phyloP scores from a whole-genome alignment of 2,113 vertebrate genomes.

The Tragulus kanchil region DNA sequence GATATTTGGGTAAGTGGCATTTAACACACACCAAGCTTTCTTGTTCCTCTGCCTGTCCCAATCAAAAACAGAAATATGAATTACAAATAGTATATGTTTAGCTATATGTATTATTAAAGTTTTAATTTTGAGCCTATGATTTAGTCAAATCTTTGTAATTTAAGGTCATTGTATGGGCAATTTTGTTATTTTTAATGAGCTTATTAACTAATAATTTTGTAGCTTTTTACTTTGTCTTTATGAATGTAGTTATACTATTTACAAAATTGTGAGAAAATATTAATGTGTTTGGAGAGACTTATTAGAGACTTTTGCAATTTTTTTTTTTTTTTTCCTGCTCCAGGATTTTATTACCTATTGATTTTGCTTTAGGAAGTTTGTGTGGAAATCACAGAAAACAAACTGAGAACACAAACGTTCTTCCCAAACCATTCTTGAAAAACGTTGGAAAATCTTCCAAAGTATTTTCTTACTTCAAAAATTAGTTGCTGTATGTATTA shows the following conservation, averaged over 20 bases:
- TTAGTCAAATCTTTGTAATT: constrained; percentile 45
- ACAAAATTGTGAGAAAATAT: not conserved
- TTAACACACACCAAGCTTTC: not conserved
- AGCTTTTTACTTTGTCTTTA: constrained; percentile 43
- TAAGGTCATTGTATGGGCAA: not conserved
- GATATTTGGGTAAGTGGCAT: constrained; percentile 89
- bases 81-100: constrained; percentile 32
- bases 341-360: constrained; percentile 64
- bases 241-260: constrained; percentile 27
- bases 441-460: not conserved
- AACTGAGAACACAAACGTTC: constrained; percentile 62
- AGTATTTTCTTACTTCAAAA: constrained; percentile 53
- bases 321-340: not conserved
- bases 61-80: constrained; percentile 25
- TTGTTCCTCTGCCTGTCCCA: not conserved
- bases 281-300: not conserved
- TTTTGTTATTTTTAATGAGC: constrained; percentile 28
- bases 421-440: constrained; percentile 62
- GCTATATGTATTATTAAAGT: constrained; percentile 27
- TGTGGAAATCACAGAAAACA: constrained; percentile 62
- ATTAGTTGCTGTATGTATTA: constrained; percentile 34
- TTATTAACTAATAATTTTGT: not conserved
- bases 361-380: constrained; percentile 73
- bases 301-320: not conserved
- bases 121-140: constrained; percentile 31